These are phyloP conservation scores for Bugulina stolonifera DNA, from an alignment of 2,888 invertebrate species.

Conservation along the genomic window DNA sequence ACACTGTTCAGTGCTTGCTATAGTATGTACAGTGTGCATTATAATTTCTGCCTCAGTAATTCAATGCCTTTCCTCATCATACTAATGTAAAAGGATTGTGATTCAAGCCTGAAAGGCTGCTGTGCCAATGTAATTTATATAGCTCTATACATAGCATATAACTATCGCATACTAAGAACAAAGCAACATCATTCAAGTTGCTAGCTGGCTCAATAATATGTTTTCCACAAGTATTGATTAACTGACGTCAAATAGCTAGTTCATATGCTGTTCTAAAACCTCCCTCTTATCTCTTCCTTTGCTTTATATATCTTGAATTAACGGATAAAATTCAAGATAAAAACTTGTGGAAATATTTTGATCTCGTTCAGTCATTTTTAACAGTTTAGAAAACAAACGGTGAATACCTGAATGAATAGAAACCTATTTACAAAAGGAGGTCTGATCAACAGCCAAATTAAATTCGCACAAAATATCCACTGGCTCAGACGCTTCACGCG, in stretches of 20 bases:
- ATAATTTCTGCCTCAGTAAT: conserved; percentile 23
- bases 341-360: too few species aligned
- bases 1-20: not conserved
- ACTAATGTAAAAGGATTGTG: not conserved
- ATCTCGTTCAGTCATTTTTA: too few species aligned
- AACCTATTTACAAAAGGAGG: too few species aligned
- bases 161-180: not conserved
- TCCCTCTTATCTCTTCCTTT: too few species aligned
- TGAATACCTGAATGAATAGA: too few species aligned
- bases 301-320: too few species aligned
- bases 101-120: conserved; percentile 4
- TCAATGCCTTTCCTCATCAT: conserved; percentile 10
- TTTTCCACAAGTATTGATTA: conserved; percentile 21
- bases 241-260: not conserved
- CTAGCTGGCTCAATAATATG: conserved; percentile 25
- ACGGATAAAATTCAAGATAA: too few species aligned
- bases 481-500: conserved; percentile 24
- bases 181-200: conserved; percentile 3
- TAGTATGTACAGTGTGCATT: not conserved
- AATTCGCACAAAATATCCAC: not conserved
- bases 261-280: not conserved
- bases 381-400: too few species aligned
- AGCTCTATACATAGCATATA: not conserved
- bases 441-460: not conserved
- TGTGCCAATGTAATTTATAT: conserved; percentile 1